Percentiles rank a stretch among this genome's conserved stretches.
Evolutionary conservation across 2,888 invertebrate species (phyloP).

Genomic region (Drosophila lutescens): DNA sequence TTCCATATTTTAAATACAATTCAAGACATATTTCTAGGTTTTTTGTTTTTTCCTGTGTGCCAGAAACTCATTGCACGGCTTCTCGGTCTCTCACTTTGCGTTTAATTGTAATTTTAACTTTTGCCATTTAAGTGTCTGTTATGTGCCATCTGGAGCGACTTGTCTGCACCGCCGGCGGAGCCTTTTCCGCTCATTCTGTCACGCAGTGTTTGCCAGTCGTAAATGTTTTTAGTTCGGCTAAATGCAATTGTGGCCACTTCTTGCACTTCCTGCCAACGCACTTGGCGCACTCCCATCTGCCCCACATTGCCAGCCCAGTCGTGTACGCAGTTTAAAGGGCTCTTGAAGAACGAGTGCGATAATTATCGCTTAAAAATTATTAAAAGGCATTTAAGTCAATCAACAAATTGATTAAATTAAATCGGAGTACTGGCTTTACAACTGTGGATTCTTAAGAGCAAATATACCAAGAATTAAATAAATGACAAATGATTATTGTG

Average conservation of each 20-base stretch:
- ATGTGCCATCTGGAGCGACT: conserved; percentile 36
- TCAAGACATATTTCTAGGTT: no score
- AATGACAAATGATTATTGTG: not conserved
- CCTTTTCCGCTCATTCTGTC: conserved; percentile 28
- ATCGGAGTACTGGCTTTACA: no score
- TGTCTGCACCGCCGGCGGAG: conserved; percentile 15
- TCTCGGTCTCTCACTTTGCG: conserved; percentile 29
- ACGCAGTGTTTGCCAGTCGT: conserved; percentile 34
- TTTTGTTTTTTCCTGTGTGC: conserved; percentile 5
- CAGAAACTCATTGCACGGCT: conserved; percentile 13
- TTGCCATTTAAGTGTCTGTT: conserved; percentile 45
- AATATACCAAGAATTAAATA: not conserved
- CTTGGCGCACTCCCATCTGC: conserved; percentile 6
- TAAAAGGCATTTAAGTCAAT: conserved; percentile 8
- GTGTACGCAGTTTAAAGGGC: conserved; percentile 22
- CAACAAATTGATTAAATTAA: not conserved
- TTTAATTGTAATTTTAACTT: conserved; percentile 70
- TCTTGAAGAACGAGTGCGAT: not conserved
- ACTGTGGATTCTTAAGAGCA: no score
- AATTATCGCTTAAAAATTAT: conserved; percentile 19
- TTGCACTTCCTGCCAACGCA: conserved; percentile 14
- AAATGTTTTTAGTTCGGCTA: conserved; percentile 46
- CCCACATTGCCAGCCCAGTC: conserved; percentile 5
- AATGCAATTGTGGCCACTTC: conserved; percentile 43
- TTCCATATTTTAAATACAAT: no score